These are phyloP conservation scores for Henicopernis longicauda DNA, from an alignment of 2,113 vertebrate species.

Conservation along the genomic window DNA sequence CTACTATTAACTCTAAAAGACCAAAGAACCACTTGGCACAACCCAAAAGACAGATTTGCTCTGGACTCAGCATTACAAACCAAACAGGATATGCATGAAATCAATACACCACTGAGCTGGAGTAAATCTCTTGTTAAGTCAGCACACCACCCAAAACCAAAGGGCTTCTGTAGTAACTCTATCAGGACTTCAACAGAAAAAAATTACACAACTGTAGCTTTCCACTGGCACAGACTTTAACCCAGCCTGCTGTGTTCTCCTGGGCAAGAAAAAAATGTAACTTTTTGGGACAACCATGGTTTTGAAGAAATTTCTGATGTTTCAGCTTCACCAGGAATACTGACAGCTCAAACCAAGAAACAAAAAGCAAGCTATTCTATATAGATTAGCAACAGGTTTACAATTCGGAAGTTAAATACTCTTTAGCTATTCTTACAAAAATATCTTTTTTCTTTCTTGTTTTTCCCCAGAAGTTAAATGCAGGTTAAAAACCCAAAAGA, in stretches of 20 bases:
- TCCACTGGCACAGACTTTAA: constrained; percentile 26
- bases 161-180: constrained; percentile 3
- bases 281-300: background rate
- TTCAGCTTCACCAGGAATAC: constrained; percentile 4
- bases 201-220: constrained; percentile 52
- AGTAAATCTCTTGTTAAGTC: constrained; percentile 38
- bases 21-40: constrained; percentile 39
- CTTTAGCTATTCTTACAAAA: background rate
- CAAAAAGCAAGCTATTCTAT: background rate
- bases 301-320: constrained; percentile 4
- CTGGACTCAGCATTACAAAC: constrained; percentile 43
- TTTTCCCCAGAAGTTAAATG: background rate
- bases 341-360: constrained; percentile 3
- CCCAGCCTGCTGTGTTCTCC: background rate
- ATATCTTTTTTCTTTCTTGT: background rate
- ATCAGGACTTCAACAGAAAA: constrained; percentile 4
- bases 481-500: background rate
- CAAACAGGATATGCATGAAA: constrained; percentile 56
- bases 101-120: constrained; percentile 37
- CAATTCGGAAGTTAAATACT: background rate
- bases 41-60: constrained; percentile 29
- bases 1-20: background rate
- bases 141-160: constrained; percentile 46
- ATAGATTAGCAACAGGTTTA: background rate
- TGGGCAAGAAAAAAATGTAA: background rate